phyloP scores from a whole-genome alignment of 2,888 invertebrate genomes.

The Gymnocheta viridis region DNA sequence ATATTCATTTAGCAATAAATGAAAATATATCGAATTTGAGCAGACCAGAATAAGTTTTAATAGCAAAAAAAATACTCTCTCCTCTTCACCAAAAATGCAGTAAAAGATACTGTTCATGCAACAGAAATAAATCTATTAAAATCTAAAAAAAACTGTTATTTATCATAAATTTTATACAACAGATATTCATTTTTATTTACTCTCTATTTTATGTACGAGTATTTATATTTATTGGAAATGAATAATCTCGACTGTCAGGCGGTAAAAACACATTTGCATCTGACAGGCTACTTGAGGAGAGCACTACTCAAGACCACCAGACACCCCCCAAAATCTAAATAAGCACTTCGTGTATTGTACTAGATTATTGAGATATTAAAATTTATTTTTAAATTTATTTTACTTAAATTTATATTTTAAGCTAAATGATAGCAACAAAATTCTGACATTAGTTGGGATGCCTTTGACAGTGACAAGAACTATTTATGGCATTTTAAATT shows the following conservation, averaged over 20 bases:
- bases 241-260: constrained; percentile 34
- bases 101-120: constrained; percentile 19
- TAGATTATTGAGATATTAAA: constrained; percentile 19
- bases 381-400: neutral
- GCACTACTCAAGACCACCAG: neutral
- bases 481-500: neutral
- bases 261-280: constrained; percentile 28
- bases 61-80: neutral
- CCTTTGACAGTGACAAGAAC: neutral
- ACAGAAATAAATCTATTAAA: constrained; percentile 35
- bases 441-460: neutral
- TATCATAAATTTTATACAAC: constrained; percentile 43
- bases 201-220: neutral
- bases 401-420: neutral
- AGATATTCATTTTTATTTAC: constrained; percentile 20
- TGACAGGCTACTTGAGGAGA: constrained; percentile 41
- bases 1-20: neutral
- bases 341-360: neutral
- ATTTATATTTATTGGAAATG: constrained; percentile 33
- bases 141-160: constrained; percentile 25
- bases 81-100: neutral
- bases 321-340: neutral
- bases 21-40: neutral
- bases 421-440: neutral
- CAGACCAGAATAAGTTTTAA: neutral